Conservation (phyloP, 1,140 invertebrate species). For the Homarus americanus region DNA sequence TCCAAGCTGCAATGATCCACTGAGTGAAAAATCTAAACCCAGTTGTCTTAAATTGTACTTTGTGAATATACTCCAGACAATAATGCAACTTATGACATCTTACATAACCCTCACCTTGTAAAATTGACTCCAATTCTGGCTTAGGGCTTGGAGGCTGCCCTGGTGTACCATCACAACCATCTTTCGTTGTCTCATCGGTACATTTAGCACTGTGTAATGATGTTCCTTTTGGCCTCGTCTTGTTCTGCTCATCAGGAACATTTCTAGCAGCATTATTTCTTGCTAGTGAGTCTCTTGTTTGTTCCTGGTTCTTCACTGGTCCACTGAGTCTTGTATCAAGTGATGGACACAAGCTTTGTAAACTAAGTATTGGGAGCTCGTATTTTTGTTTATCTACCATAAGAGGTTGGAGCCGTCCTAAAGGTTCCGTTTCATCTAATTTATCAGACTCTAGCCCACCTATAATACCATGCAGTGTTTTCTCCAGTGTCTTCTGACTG, state of each 20-base stretch:
- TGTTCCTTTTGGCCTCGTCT: not conserved
- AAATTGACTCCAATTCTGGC: not conserved
- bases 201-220: not conserved
- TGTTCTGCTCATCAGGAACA: not conserved
- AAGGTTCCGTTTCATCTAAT: not conserved
- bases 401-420: not conserved
- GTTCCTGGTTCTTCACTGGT: not conserved
- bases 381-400: not conserved
- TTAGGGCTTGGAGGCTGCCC: not conserved
- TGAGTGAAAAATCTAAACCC: too few relatives aligned
- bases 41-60: too few relatives aligned
- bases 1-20: too few relatives aligned
- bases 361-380: not conserved
- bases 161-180: not conserved
- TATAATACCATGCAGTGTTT: not conserved
- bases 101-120: not conserved
- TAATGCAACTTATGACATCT: not conserved
- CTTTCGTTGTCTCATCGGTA: not conserved
- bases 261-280: not conserved
- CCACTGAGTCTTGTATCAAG: too few relatives aligned
- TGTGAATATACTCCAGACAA: not conserved
- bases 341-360: too few relatives aligned
- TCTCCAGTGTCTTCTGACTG: not conserved
- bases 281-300: not conserved
- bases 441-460: not conserved